Conservation (phyloP, 2,797 vertebrate genomes). For the Choloepus didactylus region DNA sequence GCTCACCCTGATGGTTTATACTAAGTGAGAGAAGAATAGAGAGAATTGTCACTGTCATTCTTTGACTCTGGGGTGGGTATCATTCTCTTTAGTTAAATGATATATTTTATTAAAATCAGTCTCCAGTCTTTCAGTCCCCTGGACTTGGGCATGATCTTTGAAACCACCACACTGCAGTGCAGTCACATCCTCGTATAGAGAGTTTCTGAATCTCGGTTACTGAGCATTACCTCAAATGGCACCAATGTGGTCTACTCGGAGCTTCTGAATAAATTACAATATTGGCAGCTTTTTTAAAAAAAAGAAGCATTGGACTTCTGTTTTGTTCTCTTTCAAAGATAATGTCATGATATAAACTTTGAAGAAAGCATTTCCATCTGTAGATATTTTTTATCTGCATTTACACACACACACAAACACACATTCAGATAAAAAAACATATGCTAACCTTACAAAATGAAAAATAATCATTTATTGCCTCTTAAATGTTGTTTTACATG, state of each 20-base stretch:
- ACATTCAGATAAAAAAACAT: not conserved
- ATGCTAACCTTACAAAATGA: not conserved
- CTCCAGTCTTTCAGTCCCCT: not conserved
- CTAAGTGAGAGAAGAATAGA: not conserved
- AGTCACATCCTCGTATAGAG: accelerated
- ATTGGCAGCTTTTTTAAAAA: not conserved
- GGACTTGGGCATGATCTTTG: not conserved
- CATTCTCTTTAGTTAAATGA: not conserved
- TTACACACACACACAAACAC: not conserved
- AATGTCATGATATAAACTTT: not conserved
- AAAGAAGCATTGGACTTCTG: not conserved
- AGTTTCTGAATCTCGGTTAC: not conserved
- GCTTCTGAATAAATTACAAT: not conserved
- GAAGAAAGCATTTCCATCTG: not conserved
- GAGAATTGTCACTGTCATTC: too few species aligned
- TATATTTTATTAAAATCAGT: not conserved
- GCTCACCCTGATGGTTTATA: not conserved
- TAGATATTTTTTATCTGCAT: not conserved
- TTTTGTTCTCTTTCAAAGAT: conserved; percentile 30
- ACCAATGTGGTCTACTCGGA: not conserved
- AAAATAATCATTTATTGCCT: conserved; percentile 28
- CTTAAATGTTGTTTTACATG: not conserved
- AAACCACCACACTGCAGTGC: accelerated
- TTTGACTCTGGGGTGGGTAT: not conserved
- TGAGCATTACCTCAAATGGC: not conserved